phyloP scores from a whole-genome alignment of 2,888 invertebrate species.

The Matsumyia berberina region DNA sequence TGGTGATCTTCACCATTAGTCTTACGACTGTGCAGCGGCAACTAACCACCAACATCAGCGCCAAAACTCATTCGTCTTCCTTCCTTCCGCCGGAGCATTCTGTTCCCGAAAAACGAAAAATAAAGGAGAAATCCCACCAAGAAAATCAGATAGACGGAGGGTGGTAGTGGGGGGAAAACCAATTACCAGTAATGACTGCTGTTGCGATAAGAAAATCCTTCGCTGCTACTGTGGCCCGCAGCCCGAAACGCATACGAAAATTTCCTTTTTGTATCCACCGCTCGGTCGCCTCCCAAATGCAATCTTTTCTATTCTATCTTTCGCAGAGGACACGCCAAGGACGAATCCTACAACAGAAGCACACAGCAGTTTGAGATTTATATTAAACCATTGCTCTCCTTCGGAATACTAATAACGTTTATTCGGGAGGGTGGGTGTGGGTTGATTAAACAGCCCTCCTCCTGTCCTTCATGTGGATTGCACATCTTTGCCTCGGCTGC shows the following conservation, averaged over 20 bases:
- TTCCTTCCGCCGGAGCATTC: slow-evolving; percentile 55
- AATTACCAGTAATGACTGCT: slow-evolving; percentile 83
- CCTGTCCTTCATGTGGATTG: slow-evolving; percentile 51
- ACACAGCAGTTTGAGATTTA: slow-evolving; percentile 72
- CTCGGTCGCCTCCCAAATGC: slow-evolving; percentile 15
- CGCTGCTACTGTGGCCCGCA: slow-evolving; percentile 50
- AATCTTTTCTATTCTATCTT: slow-evolving; percentile 28
- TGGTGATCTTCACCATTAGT: slow-evolving; percentile 73
- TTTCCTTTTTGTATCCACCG: slow-evolving; percentile 57
- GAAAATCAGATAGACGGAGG: slow-evolving; percentile 25
- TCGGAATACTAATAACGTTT: slow-evolving; percentile 75
- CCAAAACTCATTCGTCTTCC: slow-evolving; percentile 60
- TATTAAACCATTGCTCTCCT: slow-evolving; percentile 76
- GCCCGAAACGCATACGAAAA: slow-evolving; percentile 73
- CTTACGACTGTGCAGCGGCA: slow-evolving; percentile 66
- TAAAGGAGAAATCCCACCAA: slow-evolving; percentile 31
- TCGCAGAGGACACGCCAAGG: slow-evolving; percentile 74
- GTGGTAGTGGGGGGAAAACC: slow-evolving; percentile 78
- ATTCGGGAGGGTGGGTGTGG: slow-evolving; percentile 42
- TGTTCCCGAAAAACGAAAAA: slow-evolving; percentile 39
- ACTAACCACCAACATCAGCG: slow-evolving; percentile 65
- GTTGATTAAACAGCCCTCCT: slow-evolving; percentile 60
- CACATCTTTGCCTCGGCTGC: slow-evolving; percentile 59
- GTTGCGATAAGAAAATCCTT: slow-evolving; percentile 76
- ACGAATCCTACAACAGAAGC: slow-evolving; percentile 60